phyloP scores from a whole-genome alignment of 2,888 invertebrate genomes.

The Epirrhoe tristata region DNA sequence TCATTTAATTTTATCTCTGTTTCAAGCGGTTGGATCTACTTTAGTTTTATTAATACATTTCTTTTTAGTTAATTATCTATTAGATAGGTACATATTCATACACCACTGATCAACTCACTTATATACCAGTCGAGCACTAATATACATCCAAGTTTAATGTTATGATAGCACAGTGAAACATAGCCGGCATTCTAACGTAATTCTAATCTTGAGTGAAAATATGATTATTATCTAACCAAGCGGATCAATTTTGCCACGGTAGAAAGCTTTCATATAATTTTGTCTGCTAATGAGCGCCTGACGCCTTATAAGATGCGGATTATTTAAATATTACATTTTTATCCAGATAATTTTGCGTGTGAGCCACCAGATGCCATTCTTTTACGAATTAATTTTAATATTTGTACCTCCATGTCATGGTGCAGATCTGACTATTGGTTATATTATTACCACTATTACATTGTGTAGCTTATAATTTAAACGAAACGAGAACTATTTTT shows the following conservation, averaged over 20 bases:
- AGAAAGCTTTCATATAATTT: conserved; percentile 36
- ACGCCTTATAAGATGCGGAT: conserved; percentile 24
- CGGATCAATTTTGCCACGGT: conserved; percentile 27
- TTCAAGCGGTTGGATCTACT: background rate
- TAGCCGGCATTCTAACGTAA: background rate
- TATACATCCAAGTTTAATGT: background rate
- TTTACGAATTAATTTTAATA: conserved; percentile 1
- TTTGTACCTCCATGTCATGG: background rate
- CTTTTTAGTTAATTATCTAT: too few species aligned
- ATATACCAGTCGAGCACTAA: too few species aligned
- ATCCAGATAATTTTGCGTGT: background rate
- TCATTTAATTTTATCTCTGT: background rate
- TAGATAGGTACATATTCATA: too few species aligned
- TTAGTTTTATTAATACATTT: background rate
- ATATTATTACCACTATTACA: background rate
- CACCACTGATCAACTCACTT: too few species aligned
- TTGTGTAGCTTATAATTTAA: background rate
- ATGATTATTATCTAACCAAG: conserved; percentile 9
- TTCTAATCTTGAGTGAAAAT: conserved; percentile 1
- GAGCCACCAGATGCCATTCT: background rate
- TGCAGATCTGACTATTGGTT: background rate
- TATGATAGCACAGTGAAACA: background rate
- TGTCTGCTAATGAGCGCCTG: conserved; percentile 49
- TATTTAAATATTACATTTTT: background rate
- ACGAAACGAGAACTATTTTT: too few species aligned